Conservation (phyloP, 2,888 invertebrate genomes). For the Chydorus sphaericus region DNA sequence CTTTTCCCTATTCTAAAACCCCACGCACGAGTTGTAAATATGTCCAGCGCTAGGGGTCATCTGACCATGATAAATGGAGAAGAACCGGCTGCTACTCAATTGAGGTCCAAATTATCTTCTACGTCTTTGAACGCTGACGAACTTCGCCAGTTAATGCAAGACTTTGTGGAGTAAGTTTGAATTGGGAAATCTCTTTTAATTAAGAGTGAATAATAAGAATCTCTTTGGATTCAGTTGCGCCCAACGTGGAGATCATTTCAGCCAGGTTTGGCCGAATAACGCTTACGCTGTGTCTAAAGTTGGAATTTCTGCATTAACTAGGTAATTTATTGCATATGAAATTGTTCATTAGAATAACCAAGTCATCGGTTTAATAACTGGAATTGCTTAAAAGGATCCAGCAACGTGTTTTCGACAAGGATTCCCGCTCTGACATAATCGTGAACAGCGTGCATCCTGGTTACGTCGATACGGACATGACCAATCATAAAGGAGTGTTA, state of each 20-base stretch:
- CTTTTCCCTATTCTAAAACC: slow-evolving; percentile 54
- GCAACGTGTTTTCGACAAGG: slow-evolving; percentile 40
- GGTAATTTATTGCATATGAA: no score
- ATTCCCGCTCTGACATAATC: slow-evolving; percentile 28
- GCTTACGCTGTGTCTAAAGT: slow-evolving; percentile 59
- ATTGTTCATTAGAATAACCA: no score
- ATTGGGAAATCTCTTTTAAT: neutral
- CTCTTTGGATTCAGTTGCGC: no score
- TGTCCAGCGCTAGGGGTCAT: slow-evolving; percentile 54
- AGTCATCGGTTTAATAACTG: no score
- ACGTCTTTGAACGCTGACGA: slow-evolving; percentile 41
- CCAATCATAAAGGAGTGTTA: slow-evolving; percentile 8
- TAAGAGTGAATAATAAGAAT: no score
- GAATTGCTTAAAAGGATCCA: no score
- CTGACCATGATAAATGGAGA: slow-evolving; percentile 43
- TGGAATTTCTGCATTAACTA: slow-evolving; percentile 45
- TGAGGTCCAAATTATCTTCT: slow-evolving; percentile 40
- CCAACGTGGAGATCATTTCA: slow-evolving; percentile 33
- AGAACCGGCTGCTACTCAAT: slow-evolving; percentile 24
- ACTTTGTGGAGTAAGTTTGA: slow-evolving; percentile 43
- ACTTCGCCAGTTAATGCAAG: slow-evolving; percentile 44
- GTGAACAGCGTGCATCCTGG: slow-evolving; percentile 27
- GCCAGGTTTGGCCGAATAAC: slow-evolving; percentile 15
- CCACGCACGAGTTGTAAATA: slow-evolving; percentile 56
- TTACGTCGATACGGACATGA: slow-evolving; percentile 12